Evolutionary conservation across 2,888 invertebrate species (phyloP), one percentile per base, ranked within the genome.

Genomic region (Drosophila eohydei): DNA sequence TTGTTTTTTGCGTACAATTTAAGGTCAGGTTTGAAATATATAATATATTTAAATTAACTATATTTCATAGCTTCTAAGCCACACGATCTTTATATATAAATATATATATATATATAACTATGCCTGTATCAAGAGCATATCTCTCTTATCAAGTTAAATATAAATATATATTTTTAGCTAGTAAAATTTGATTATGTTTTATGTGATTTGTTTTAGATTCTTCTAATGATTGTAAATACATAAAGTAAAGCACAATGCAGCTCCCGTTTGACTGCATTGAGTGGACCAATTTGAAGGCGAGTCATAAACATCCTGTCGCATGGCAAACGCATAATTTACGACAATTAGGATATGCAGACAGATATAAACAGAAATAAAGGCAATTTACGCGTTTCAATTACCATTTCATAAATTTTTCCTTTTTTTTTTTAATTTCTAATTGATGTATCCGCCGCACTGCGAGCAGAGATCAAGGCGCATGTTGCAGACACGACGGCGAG

Each of bases 301-400:
- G 28, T 38, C 59, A 63, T 82, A 87, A 87, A 84, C 85, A 85
- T 85, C 81, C 88, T 85, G 84, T 70, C 88, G 81, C 83, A 88
- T 84, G 84, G 74, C 60, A 73, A 50, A 41, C 66, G 30, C 60
- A 56, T 72, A 67, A 68, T 72, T 75, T 55, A 72, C 62, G 48
- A 67, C 56, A 80, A 82, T 84, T 80, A 70, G 82, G 72, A 82
- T 70, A 61, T 64, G 71, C 52, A 54, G 62, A 59, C 50, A 28
- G 28, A 55, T 52, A 59, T 69, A 73, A 71, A 79, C 69, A 75
- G 52, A 51, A 66, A 61, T 69, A 63, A 54, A 60, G 52, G 61
- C 73, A 58, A 80, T 71, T 60, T 55, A 58, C 61, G 68, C 61
- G 59, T 60, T 80, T 84, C 78, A 54, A 66, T 79, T 67, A 55